Base-by-base conservation (phyloP, 2,888 invertebrate genomes). In the Hoplodrina ambigua region DNA sequence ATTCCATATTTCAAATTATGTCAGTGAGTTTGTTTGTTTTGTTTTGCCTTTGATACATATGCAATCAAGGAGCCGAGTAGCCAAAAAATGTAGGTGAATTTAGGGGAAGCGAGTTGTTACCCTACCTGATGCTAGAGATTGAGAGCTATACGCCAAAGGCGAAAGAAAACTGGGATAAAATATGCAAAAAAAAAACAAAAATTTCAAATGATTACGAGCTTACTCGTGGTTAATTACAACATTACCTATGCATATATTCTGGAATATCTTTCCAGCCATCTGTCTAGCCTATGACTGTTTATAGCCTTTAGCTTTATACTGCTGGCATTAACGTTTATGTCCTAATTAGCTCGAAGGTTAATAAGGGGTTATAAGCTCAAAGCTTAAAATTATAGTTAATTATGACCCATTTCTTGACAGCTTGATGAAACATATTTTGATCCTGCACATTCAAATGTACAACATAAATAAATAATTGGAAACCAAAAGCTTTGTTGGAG, bases 281-380 rank as follows among this genome's bases (percentile, higher is more conserved):
- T 60, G 59, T 52, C 17, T 55, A 59, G 20, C 46, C 33, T 49
- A n/a, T 56, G 59, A 56, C 19, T 60, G 71, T 55, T 55, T 62
- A 65, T 50, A 65, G 57, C 20, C 64, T 13, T 69, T 54, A 62
- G 49, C 33, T 50, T 75, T 65, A 75, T 66, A 62, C 41, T 52
- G 37, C 52, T 25, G n/a, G n/a, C 53, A 52, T 66, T 63, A 71
- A 76, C 10, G 30, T 71, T 66, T 59, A 76, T 52, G 62, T 55
- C 65, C 66, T 63, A 62, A 71, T 66, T 75, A 75, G 57, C 65
- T 46, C 20, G 17, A 58, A 62, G 61, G 50, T 70, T 65, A 70
- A 52, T 69, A 59, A 41, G 59, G 60, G 76, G 33, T 70, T 50
- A 58, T 65, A n/a, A 61, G 37, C 37, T 19, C 15, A 59, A 46